These are phyloP conservation scores for Patiria pectinifera DNA, from an alignment of 53 echinoderm and acorn worm species.

Conservation along the genomic window DNA sequence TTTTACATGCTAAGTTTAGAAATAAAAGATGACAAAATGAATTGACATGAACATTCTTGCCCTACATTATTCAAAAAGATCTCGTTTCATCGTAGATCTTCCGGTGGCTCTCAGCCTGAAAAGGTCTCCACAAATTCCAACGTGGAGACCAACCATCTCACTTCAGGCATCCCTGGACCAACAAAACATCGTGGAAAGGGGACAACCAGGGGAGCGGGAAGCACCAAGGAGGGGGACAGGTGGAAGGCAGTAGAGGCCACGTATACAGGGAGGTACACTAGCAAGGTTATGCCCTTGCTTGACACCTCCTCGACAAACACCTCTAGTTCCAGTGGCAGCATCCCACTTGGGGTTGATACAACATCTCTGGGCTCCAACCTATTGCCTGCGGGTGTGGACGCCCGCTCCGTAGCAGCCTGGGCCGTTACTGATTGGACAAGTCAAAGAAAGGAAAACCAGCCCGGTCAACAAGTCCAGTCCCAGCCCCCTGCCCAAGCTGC, in stretches of 20 bases:
- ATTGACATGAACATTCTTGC: too few relatives aligned
- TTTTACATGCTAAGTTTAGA: too few relatives aligned
- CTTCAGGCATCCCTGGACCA: too few relatives aligned
- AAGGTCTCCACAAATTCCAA: too few relatives aligned
- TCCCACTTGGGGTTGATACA: not conserved
- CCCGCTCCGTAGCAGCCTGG: too few relatives aligned
- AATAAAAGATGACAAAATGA: too few relatives aligned
- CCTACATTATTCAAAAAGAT: too few relatives aligned
- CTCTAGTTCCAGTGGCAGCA: not conserved
- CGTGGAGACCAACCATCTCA: too few relatives aligned
- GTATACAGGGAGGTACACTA: constrained; percentile 46
- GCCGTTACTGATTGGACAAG: too few relatives aligned
- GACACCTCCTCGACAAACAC: not conserved
- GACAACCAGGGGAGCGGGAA: not conserved
- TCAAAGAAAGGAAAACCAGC: too few relatives aligned
- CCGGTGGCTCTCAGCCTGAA: not conserved
- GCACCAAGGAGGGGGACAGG: constrained; percentile 29
- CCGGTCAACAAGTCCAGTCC: not conserved
- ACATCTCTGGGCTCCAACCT: not conserved
- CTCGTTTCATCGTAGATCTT: too few relatives aligned
- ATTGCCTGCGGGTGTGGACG: not conserved
- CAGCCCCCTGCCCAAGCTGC: too few relatives aligned
- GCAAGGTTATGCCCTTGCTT: constrained; percentile 37
- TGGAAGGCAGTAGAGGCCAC: constrained; percentile 32
- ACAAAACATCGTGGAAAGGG: not conserved